A percentile compares a stretch with the other conserved stretches of the same genome.
These are phyloP conservation scores for Sinocyclocheilus maitianheensis DNA, from an alignment of 2,113 vertebrate species.

Conservation along the genomic window DNA sequence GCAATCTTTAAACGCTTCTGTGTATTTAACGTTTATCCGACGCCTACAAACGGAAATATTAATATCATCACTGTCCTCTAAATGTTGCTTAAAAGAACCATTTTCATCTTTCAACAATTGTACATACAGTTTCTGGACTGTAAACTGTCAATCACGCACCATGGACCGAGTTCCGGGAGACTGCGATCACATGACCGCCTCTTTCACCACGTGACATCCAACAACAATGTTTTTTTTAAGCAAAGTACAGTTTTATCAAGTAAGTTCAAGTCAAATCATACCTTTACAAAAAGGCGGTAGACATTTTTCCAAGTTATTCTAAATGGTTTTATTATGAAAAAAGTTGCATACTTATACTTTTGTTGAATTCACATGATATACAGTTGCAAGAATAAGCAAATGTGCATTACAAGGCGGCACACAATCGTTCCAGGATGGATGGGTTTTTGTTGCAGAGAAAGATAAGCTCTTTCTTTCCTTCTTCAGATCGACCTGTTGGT, in stretches of 20 bases:
- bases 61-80: not conserved
- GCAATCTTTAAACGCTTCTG: not conserved
- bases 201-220: not conserved
- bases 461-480: constrained; percentile 84
- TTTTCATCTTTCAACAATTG: not conserved
- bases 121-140: not conserved
- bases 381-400: not conserved
- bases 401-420: constrained; percentile 72
- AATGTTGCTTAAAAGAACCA: not conserved
- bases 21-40: not conserved
- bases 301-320: not conserved
- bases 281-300: not conserved
- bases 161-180: constrained; percentile 31
- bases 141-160: not conserved
- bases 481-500: constrained; percentile 79
- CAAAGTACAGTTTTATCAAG: too few relatives aligned
- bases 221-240: not conserved
- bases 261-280: too few relatives aligned
- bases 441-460: constrained; percentile 88
- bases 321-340: constrained; percentile 74
- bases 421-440: constrained; percentile 80
- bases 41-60: not conserved
- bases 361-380: constrained; percentile 61
- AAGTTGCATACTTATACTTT: constrained; percentile 45
- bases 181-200: constrained; percentile 12